Percentiles rank a stretch among this genome's conserved stretches.
phyloP scores from a whole-genome alignment of 2,888 invertebrate genomes.

The Synanthedon tipuliformis region DNA sequence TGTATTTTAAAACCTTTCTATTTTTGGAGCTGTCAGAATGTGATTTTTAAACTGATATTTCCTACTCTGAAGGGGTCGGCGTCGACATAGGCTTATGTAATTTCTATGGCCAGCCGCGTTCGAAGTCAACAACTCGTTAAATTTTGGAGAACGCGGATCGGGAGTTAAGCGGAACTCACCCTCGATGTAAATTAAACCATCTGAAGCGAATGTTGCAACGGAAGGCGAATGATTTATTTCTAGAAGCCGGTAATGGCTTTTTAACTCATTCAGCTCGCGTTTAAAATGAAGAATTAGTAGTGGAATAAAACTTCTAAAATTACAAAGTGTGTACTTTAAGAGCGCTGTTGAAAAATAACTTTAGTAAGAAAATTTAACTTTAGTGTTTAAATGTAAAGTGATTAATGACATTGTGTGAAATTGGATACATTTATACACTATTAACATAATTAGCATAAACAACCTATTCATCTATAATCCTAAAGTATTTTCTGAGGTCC shows the following conservation, averaged over 20 bases:
- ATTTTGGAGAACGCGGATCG: conserved; percentile 19
- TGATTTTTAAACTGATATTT: background rate
- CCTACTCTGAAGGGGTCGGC: background rate
- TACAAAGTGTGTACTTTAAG: background rate
- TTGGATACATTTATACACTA: too few relatives aligned
- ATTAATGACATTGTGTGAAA: too few relatives aligned
- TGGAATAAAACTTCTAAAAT: conserved; percentile 4
- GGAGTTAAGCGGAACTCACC: conserved; percentile 29
- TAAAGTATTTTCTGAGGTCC: too few relatives aligned
- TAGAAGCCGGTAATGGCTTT: conserved; percentile 31
- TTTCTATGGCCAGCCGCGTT: background rate
- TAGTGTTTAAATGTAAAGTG: too few relatives aligned
- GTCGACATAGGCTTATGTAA: background rate
- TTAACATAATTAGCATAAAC: too few relatives aligned
- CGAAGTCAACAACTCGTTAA: conserved; percentile 19
- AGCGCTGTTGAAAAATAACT: background rate
- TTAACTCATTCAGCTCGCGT: conserved; percentile 31
- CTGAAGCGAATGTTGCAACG: conserved; percentile 32
- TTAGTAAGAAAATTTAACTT: background rate
- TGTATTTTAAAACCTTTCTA: background rate
- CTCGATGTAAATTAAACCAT: conserved; percentile 41
- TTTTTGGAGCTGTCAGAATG: background rate
- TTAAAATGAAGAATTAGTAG: conserved; percentile 18
- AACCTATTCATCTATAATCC: too few relatives aligned
- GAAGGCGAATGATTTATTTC: conserved; percentile 37